Conservation (phyloP, 1,140 invertebrate species). For the Drosophila ficusphila region DNA sequence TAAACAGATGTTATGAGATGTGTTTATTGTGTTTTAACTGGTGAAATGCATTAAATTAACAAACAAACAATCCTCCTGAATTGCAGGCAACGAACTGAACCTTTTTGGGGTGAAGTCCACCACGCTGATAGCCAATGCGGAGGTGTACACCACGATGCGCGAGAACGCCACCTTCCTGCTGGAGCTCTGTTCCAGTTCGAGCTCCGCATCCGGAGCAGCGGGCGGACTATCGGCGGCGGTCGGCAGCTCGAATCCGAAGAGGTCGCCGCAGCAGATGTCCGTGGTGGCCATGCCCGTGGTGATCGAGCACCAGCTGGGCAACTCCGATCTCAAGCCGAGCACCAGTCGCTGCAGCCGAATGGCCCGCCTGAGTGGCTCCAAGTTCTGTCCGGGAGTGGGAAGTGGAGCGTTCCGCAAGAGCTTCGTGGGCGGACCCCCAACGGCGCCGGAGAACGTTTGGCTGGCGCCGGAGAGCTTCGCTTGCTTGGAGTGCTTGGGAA, state of each 20-base stretch:
- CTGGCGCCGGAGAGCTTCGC: constrained; percentile 90
- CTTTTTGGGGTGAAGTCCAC: constrained; percentile 78
- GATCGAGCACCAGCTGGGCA: constrained; percentile 85
- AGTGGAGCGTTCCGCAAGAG: constrained; percentile 68
- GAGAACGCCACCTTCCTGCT: constrained; percentile 98
- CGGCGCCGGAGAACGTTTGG: constrained; percentile 84
- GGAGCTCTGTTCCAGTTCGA: constrained; percentile 87
- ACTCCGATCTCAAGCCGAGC: constrained; percentile 74
- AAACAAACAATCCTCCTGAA: too few relatives aligned
- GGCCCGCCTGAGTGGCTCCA: constrained; percentile 60
- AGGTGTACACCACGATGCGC: constrained; percentile 87
- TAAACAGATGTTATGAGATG: too few relatives aligned
- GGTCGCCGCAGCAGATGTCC: constrained; percentile 85
- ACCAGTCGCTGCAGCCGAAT: constrained; percentile 80
- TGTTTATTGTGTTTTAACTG: too few relatives aligned
- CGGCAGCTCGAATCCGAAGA: constrained; percentile 6
- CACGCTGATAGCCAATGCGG: constrained; percentile 78
- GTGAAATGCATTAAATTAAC: too few relatives aligned
- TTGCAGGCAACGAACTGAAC: constrained; percentile 69
- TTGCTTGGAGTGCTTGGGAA: constrained; percentile 90
- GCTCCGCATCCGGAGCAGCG: constrained; percentile 17
- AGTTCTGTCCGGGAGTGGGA: constrained; percentile 42
- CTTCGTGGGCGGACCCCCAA: constrained; percentile 75
- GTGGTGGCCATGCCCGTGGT: constrained; percentile 85
- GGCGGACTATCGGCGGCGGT: background rate